These are phyloP conservation scores for Autographa gamma DNA, from an alignment of 2,888 invertebrate species.

Conservation along the genomic window DNA sequence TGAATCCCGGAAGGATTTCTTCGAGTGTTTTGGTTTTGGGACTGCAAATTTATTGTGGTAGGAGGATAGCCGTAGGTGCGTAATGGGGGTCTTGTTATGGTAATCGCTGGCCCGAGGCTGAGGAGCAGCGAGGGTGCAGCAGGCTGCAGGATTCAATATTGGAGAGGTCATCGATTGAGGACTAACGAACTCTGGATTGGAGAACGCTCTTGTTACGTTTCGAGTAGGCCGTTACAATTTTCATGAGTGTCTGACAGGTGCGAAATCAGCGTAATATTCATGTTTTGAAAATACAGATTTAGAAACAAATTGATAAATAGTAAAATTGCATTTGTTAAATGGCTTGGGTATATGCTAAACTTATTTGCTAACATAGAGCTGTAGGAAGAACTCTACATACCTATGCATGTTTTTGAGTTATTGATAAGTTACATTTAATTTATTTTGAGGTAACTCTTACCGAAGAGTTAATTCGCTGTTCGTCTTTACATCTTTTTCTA, in stretches of 20 bases:
- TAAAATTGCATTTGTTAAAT: too few species aligned
- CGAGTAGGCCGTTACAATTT: slow-evolving; percentile 22
- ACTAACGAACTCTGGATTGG: slow-evolving; percentile 62
- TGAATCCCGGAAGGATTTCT: background rate
- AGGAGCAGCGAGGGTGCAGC: slow-evolving; percentile 69
- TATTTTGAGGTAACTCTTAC: too few species aligned
- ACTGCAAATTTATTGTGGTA: slow-evolving; percentile 51
- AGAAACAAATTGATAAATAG: too few species aligned
- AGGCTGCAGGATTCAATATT: slow-evolving; percentile 69
- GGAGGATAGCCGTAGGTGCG: slow-evolving; percentile 74
- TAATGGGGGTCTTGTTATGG: slow-evolving; percentile 88
- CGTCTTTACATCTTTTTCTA: too few species aligned
- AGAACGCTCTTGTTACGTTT: slow-evolving; percentile 34
- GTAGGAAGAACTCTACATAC: too few species aligned
- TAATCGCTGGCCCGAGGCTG: slow-evolving; percentile 82
- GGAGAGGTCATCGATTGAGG: slow-evolving; percentile 77
- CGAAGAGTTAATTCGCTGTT: too few species aligned
- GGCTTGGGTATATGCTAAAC: too few species aligned
- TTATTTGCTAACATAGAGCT: too few species aligned
- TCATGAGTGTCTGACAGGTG: background rate
- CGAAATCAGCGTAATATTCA: background rate
- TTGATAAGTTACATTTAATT: too few species aligned
- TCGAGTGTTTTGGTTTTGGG: slow-evolving; percentile 29
- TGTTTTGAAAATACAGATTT: too few species aligned
- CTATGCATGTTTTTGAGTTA: too few species aligned